Evolutionary conservation across 1,140 invertebrate genomes (phyloP).

Genomic region (Caenorhabditis remanei): DNA sequence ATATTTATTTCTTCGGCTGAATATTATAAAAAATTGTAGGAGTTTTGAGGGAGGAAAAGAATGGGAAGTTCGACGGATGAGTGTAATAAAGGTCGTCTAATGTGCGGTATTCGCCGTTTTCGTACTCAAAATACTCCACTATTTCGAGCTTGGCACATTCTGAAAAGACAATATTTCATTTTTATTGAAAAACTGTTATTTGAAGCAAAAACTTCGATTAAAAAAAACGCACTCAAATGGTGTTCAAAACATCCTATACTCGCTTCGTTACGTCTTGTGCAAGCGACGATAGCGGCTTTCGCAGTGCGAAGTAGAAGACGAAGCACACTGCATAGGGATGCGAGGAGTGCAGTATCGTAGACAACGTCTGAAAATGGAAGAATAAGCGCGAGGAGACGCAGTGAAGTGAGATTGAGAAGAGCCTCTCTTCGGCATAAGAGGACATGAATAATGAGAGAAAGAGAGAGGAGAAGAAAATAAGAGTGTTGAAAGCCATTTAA

Average conservation of each 20-base stretch:
- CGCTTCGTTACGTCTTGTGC: conserved; percentile 30
- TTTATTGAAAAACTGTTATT: too few species aligned
- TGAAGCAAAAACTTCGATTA: not conserved
- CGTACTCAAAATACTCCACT: conserved; percentile 36
- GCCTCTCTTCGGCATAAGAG: not conserved
- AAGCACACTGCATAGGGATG: conserved; percentile 51
- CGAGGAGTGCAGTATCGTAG: conserved; percentile 57
- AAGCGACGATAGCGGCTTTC: conserved; percentile 57
- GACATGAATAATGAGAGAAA: not conserved
- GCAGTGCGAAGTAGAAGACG: not conserved
- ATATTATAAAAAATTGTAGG: conserved; percentile 61
- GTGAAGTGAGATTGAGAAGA: not conserved
- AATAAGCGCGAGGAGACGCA: not conserved
- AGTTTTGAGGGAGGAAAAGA: conserved; percentile 53
- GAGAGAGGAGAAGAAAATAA: not conserved
- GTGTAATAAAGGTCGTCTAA: not conserved
- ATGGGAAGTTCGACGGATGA: conserved; percentile 23
- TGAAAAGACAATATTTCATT: not conserved
- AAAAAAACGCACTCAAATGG: conserved; percentile 37
- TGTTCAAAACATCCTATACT: conserved; percentile 28
- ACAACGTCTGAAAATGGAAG: conserved; percentile 60
- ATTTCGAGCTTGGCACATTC: conserved; percentile 23
- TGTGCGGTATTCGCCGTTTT: not conserved
- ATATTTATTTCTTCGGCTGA: not conserved
- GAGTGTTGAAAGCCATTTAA: too few species aligned